Evolutionary conservation across 1,140 invertebrate species (phyloP), one percentile per base, ranked within the genome.

Genomic region (Ganaspis sp.): DNA sequence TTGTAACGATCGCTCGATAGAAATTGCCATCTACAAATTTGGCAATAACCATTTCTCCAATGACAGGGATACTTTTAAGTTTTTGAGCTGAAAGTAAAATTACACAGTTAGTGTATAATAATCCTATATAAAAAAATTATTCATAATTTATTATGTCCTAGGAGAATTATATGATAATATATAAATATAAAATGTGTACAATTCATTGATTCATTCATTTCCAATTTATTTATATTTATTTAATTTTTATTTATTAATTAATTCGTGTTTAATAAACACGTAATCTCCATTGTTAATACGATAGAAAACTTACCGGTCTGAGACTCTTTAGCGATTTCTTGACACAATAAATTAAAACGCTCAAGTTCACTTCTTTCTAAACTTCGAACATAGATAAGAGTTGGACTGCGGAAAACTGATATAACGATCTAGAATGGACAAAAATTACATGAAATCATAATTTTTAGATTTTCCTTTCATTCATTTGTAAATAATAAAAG

Each of bases 1-100:
- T 77, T 5, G 74, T 83, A 0, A 90, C 84, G 19, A 89, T 76
- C 0, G 90, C 90, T 9, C 90, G 82, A 73, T 91, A 91, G 53
- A 70, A 87, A 81, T 91, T 90, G 0, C 75, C 72, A 73, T 91
- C 90, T 0, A 21, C 15, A 58, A 69, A 91, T 37, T 86, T 79
- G 1, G 90, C 84, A 4, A 90, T 73, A 9, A 91, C 83, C 77
- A 88, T 84, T 81, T 89, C 77, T 0, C 84, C 86, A n/a, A 80
- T 9, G 23, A 80, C 73, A 38, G 88, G 89, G 11, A 54, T n/a
- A 17, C 80, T 71, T 0, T 72, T 49, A 4, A 91, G 74, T 21
- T 19, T 40, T 49, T 81, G 45, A 69, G 83, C 88, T 86, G 21
- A 34, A 71, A 75, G 72, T 73, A 26, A 64, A 49, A 34, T 21